These are phyloP conservation scores for Myanophis thanlyinensis DNA, from an alignment of 2,113 vertebrate species.

Conservation along the genomic window DNA sequence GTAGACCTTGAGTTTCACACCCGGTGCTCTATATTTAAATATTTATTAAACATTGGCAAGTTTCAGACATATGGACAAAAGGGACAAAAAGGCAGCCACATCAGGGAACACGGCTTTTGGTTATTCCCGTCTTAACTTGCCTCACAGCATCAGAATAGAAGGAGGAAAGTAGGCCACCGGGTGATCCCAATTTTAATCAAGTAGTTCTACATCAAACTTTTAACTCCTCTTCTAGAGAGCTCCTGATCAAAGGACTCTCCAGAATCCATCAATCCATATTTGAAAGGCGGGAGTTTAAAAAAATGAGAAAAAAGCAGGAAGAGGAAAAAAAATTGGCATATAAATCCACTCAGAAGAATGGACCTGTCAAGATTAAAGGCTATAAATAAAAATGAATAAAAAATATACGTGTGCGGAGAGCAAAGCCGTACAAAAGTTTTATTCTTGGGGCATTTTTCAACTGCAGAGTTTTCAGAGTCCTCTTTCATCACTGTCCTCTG, in stretches of 20 bases:
- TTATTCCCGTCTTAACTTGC: not conserved
- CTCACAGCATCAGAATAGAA: not conserved
- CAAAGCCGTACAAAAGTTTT: conserved; percentile 57
- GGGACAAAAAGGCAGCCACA: not conserved
- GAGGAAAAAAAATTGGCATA: conserved; percentile 9
- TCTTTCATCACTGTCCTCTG: conserved; percentile 37
- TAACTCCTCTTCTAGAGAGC: not conserved
- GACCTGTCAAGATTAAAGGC: conserved; percentile 58
- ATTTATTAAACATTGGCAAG: not conserved
- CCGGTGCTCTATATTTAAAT: not conserved
- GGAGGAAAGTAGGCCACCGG: not conserved
- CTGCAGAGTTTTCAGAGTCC: conserved; percentile 45
- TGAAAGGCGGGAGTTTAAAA: conserved; percentile 27
- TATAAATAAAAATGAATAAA: conserved; percentile 16
- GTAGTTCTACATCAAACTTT: not conserved
- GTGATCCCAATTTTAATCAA: not conserved
- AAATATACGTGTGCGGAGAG: not conserved
- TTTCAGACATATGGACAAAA: not conserved
- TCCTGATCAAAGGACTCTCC: not conserved
- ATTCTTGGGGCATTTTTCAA: conserved; percentile 58
- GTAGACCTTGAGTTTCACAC: too few relatives aligned
- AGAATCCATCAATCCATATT: not conserved
- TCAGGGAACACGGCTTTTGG: not conserved
- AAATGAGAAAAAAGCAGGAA: conserved; percentile 26
- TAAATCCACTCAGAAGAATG: conserved; percentile 46